These are phyloP conservation scores for Kradibia gibbosae DNA, from an alignment of 1,140 invertebrate species.

Conservation along the genomic window DNA sequence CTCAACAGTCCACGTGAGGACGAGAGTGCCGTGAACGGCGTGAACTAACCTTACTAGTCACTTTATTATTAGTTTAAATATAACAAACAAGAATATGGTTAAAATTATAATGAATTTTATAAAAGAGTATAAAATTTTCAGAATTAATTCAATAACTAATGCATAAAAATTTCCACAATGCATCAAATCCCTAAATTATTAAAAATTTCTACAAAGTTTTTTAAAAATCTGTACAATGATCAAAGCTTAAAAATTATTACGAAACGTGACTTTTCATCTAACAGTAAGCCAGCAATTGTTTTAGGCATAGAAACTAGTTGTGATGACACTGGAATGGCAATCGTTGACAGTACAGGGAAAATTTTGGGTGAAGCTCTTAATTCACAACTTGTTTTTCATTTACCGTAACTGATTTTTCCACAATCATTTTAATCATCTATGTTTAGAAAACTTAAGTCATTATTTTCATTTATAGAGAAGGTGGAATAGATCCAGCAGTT, in stretches of 20 bases:
- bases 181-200: neutral
- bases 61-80: too few species aligned
- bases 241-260: neutral
- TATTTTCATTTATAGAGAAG: conserved; percentile 77
- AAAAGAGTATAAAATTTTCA: too few species aligned
- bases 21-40: too few species aligned
- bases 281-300: conserved; percentile 67
- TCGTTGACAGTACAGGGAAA: conserved; percentile 81
- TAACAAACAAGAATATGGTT: too few species aligned
- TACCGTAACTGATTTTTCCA: conserved; percentile 76
- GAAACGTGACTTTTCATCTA: conserved; percentile 15
- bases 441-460: neutral
- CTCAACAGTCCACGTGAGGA: too few species aligned
- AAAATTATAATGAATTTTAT: too few species aligned
- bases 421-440: too few species aligned
- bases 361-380: conserved; percentile 85
- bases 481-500: conserved; percentile 91
- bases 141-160: too few species aligned
- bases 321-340: conserved; percentile 95
- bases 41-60: too few species aligned
- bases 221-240: neutral
- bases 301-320: conserved; percentile 99
- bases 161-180: conserved; percentile 34
- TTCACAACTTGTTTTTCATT: conserved; percentile 84
- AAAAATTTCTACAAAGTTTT: neutral